These are phyloP conservation scores for Epistrophe grossulariae DNA, from an alignment of 2,888 invertebrate genomes.

Conservation along the genomic window DNA sequence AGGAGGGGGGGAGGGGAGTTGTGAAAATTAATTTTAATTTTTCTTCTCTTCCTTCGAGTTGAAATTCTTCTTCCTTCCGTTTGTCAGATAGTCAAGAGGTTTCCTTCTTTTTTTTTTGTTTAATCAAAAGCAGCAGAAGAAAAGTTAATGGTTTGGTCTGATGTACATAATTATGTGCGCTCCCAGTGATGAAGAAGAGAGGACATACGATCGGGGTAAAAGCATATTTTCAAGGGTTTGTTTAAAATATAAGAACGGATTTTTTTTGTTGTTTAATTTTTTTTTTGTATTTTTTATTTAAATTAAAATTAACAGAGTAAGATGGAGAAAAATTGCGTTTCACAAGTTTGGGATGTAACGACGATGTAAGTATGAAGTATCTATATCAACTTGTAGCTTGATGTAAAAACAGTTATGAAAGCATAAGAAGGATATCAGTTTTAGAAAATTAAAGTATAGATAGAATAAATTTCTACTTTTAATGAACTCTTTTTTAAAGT, in stretches of 20 bases:
- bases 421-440: constrained; percentile 8
- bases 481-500: constrained; percentile 9
- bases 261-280: too few relatives aligned
- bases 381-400: constrained; percentile 2
- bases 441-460: background rate
- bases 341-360: background rate
- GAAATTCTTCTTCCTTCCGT: constrained; percentile 37
- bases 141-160: constrained; percentile 35
- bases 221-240: constrained; percentile 3
- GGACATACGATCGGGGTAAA: constrained; percentile 2
- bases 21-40: constrained; percentile 28
- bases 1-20: background rate
- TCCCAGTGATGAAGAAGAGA: constrained; percentile 2
- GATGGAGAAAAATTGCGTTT: background rate
- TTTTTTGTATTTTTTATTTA: constrained; percentile 1
- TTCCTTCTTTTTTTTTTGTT: background rate
- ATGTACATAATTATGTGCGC: constrained; percentile 32
- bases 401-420: background rate
- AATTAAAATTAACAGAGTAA: constrained; percentile 4
- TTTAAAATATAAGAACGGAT: background rate
- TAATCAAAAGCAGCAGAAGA: constrained; percentile 9
- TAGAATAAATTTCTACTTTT: background rate
- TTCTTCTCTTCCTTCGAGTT: background rate
- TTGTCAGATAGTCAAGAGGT: constrained; percentile 27
- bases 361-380: background rate